Conservation (phyloP, 1,140 invertebrate genomes). For the Adoxophyes honmai region DNA sequence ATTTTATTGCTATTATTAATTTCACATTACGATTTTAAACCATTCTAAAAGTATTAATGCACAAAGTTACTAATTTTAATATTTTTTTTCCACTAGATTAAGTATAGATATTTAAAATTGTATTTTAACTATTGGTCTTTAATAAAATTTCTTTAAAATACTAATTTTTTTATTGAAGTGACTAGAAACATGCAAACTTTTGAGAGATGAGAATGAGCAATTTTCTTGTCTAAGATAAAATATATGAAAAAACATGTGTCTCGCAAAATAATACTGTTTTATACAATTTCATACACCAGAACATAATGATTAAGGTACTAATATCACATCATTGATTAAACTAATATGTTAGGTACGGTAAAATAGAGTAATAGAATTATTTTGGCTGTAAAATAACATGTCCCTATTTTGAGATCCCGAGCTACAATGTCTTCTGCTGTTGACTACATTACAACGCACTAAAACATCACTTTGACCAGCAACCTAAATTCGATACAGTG, state of each 20-base stretch:
- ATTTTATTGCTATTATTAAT: conserved; percentile 37
- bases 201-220: conserved; percentile 58
- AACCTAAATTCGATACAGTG: no score
- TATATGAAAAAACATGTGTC: conserved; percentile 2
- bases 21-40: conserved; percentile 27
- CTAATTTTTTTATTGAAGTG: conserved; percentile 45
- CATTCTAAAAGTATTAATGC: conserved; percentile 30
- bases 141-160: conserved; percentile 57
- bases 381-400: no score
- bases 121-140: conserved; percentile 65
- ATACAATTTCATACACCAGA: no score
- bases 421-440: no score
- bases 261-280: background rate
- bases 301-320: no score
- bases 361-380: no score
- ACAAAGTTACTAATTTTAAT: conserved; percentile 56
- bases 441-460: no score
- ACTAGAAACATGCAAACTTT: conserved; percentile 56
- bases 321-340: no score
- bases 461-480: no score
- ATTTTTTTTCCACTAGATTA: conserved; percentile 39
- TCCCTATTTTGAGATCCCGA: no score
- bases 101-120: conserved; percentile 42
- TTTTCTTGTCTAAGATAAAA: conserved; percentile 34
- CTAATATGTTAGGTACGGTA: no score